Base-by-base conservation (phyloP, 2,888 invertebrate genomes). In the Nomada lathburiana region DNA sequence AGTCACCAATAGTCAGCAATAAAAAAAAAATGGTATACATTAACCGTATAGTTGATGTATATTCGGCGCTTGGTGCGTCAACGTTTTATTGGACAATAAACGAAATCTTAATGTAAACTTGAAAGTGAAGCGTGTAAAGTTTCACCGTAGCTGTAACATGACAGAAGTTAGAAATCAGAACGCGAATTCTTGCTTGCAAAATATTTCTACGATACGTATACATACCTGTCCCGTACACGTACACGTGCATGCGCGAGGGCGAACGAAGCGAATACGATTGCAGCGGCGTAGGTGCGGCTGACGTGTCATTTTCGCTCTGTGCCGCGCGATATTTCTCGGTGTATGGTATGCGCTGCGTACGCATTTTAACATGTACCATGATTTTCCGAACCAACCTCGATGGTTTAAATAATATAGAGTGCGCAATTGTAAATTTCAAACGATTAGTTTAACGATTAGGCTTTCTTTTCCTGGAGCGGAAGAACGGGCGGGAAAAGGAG, bases 241-340 rank as follows among this genome's bases (percentile, higher is more conserved):
- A 23, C 36, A 57, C 20, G 4, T 18, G 42, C 42, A 23, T 11
- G 29, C 36, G 65, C 16, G 47, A 59, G 26, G 23, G 55, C 18
- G 47, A 29, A 67, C 42, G 13, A 9, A n/a, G 23, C 67, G 36
- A 36, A 52, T 59, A 26, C 16, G 26, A 52, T 52, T 13, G 67
- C 13, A 23, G 13, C 20, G 18, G 13, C 57, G 47, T 59, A 63
- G 72, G 63, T 57, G 73, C 16, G 64, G 67, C 59, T 29, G 75
- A 70, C 44, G 50, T 2, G 53, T 69, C 52, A 75, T 60, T 68
- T 62, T 69, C 42, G 5, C 67, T 50, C 5, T 47, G 16, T 53
- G 36, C 42, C 13, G n/a, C 47, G 23, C 26, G 44, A 53, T 70
- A 60, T 75, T 68, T 44, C 50, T 36, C 2, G 53, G 16, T 29